Base-by-base conservation (phyloP, 2,113 vertebrate genomes). In the Nothobranchius kuhntae region DNA sequence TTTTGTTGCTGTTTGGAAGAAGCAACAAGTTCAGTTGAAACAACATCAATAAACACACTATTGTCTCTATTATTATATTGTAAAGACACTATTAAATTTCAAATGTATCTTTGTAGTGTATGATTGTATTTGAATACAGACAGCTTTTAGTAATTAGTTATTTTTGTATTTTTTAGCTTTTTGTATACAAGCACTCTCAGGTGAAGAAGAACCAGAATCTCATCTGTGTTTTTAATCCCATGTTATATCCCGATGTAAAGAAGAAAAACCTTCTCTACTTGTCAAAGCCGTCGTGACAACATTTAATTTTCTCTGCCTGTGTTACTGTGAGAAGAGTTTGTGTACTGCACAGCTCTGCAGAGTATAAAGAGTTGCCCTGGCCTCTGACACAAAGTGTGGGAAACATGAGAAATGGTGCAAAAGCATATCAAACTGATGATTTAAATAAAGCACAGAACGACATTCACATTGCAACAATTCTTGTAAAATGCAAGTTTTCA, bases 241-340 rank as follows among this genome's bases (percentile, higher is more conserved):
- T 30, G 30, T 30, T 30, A 30, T 30, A 30, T 30, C 30, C 30
- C 2, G 30, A 30, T 30, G 30, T 30, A 30, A 30, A 30, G 4
- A 30, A 4, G 30, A 30, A 30, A 42, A 1, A 57, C n/a, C 15
- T 54, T 13, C 26, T 54, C 11, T 12, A 35, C 26, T 21, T 21
- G 35, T 56, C 54, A 15, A 36, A 56, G 55, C 15, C 10, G 35
- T 2, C 55, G 38, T 15, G 36, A 38, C 30, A 42, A 42, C 55
- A 57, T 42, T 40, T 42, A 57, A 57, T 42, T 40, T 40, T 57
- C 55, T 57, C 55, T 17, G 38, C 13, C 36, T 38, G n/a, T 56
- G 35, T 40, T 14, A 1, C 36, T 38, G 35, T 56, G 53, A 30
- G 30, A 30, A 54, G 53, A 13, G 13, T 14, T 9, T 38, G 55